A percentile compares a stretch with the other conserved stretches of the same genome.
phyloP scores from a whole-genome alignment of 2,888 invertebrate species.

The Pristionchus arcanus region DNA sequence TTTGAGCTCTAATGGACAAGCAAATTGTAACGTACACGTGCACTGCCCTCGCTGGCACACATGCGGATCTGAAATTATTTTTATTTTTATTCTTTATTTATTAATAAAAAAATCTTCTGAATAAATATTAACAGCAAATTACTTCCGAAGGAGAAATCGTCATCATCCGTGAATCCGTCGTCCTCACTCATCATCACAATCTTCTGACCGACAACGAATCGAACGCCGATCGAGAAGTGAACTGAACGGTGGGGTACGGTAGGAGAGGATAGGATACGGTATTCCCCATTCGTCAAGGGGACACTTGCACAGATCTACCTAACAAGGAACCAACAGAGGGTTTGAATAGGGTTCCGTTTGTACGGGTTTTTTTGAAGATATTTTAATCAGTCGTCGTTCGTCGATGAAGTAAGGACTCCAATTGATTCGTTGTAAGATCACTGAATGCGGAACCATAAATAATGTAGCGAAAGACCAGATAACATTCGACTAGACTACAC shows the following conservation, averaged over 20 bases:
- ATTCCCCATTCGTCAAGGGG: no score
- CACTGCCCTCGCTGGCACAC: background rate
- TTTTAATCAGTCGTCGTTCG: no score
- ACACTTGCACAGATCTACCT: no score
- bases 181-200: background rate
- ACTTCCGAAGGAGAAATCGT: background rate
- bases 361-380: no score
- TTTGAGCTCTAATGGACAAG: background rate
- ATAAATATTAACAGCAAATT: background rate
- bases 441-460: no score
- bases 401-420: no score
- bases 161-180: constrained; percentile 10
- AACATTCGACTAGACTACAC: no score
- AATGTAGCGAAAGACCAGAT: no score
- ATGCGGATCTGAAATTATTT: background rate
- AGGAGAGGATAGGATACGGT: background rate
- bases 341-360: no score
- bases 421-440: no score
- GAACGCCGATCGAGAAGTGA: background rate
- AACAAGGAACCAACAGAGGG: no score
- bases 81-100: background rate
- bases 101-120: no score
- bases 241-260: background rate
- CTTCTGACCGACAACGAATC: background rate
- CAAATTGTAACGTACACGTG: background rate